Conservation (phyloP, 2,113 vertebrate species). For the Chitala chitala region DNA sequence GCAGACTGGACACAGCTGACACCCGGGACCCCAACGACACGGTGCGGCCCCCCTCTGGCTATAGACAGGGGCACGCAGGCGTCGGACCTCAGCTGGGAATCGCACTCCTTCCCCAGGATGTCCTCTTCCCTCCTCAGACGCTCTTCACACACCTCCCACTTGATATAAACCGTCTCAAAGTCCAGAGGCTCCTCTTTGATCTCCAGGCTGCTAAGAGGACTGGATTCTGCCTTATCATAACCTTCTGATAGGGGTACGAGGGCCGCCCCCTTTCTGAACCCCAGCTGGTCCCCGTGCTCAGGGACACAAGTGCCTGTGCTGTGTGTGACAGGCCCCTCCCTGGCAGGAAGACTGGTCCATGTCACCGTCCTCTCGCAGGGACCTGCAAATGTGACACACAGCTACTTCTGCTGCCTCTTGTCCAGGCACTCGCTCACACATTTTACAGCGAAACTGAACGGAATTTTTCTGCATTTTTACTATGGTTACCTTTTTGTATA, state of each 20-base stretch:
- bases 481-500: no score
- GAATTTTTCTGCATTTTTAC: no score
- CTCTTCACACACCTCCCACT: constrained; percentile 35
- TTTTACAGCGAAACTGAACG: no score
- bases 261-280: background rate
- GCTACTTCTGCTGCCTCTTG: background rate
- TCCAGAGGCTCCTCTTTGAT: constrained; percentile 36
- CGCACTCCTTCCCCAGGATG: background rate
- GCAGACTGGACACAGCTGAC: background rate
- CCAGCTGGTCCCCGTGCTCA: background rate
- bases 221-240: background rate
- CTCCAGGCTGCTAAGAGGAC: background rate
- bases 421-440: background rate
- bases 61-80: background rate
- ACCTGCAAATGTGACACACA: constrained; percentile 11
- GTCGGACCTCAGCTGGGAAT: background rate
- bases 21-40: background rate
- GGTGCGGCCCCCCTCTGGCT: background rate
- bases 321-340: background rate
- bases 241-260: background rate
- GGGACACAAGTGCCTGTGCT: background rate
- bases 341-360: background rate
- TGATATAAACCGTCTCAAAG: constrained; percentile 29
- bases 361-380: background rate
- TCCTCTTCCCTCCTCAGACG: constrained; percentile 2